These are phyloP conservation scores for Drosophila nigromelanica DNA, from an alignment of 1,140 invertebrate species.

Conservation along the genomic window DNA sequence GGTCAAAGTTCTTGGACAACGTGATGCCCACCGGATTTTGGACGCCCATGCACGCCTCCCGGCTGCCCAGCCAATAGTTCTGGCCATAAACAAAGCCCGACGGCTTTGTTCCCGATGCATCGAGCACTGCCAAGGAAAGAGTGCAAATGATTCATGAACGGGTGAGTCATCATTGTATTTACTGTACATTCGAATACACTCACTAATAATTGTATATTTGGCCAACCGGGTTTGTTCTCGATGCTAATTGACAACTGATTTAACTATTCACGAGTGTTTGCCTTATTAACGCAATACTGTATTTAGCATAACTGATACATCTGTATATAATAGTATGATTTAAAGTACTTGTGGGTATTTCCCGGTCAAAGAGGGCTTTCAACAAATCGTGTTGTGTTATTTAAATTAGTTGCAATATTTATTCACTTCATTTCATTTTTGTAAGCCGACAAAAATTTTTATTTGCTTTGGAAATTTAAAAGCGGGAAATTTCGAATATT, in stretches of 20 bases:
- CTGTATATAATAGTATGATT: too few species aligned
- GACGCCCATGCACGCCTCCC: conserved; percentile 73
- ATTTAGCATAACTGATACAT: conserved; percentile 2
- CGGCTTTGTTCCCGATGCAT: conserved; percentile 77
- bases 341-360: background rate
- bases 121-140: conserved; percentile 63
- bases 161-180: too few species aligned
- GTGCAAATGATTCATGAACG: background rate
- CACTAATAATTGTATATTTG: conserved; percentile 2
- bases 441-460: too few species aligned
- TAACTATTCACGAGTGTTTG: conserved; percentile 19
- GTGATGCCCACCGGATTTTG: conserved; percentile 74
- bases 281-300: conserved; percentile 7
- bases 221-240: conserved; percentile 12
- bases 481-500: too few species aligned
- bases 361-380: too few species aligned
- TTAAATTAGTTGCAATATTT: too few species aligned
- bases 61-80: conserved; percentile 83
- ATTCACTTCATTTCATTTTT: too few species aligned
- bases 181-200: background rate
- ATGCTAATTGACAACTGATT: conserved; percentile 24
- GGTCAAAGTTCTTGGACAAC: conserved; percentile 77
- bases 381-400: too few species aligned
- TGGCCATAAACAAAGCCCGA: conserved; percentile 82
- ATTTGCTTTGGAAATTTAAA: too few species aligned